These are phyloP conservation scores for Leptarthrus brevirostris DNA, from an alignment of 2,888 invertebrate species.

Conservation along the genomic window DNA sequence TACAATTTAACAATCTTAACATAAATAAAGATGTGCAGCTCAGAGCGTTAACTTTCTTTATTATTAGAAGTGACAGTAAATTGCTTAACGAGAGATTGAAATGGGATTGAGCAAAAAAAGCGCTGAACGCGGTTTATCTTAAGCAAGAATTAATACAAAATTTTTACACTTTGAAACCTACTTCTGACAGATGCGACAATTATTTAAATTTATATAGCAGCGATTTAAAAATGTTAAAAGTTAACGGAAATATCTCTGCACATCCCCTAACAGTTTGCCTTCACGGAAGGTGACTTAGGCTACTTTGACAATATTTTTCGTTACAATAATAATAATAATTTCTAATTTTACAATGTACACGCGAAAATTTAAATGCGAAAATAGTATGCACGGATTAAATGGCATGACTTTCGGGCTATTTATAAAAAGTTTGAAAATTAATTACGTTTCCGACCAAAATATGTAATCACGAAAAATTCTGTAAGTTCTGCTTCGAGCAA, in stretches of 20 bases:
- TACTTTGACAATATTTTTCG: not conserved
- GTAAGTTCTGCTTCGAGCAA: no score
- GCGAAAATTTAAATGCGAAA: not conserved
- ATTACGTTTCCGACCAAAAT: not conserved
- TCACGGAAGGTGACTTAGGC: not conserved
- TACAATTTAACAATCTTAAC: not conserved
- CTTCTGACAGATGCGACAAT: not conserved
- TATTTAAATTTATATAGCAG: not conserved
- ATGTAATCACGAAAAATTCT: not conserved
- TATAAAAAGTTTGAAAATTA: not conserved
- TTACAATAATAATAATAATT: not conserved
- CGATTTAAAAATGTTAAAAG: not conserved
- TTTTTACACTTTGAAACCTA: not conserved
- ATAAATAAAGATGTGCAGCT: not conserved
- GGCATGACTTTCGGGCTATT: not conserved
- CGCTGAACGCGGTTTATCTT: no score
- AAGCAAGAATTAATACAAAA: not conserved
- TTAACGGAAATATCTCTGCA: not conserved
- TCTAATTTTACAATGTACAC: not conserved
- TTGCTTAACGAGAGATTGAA: no score
- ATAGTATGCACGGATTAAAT: not conserved
- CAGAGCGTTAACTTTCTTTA: not conserved
- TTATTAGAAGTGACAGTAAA: not conserved
- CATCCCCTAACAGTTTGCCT: not conserved
- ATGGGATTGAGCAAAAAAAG: no score